Evolutionary conservation across 2,888 invertebrate species (phyloP).

Genomic region (Pecten maximus): DNA sequence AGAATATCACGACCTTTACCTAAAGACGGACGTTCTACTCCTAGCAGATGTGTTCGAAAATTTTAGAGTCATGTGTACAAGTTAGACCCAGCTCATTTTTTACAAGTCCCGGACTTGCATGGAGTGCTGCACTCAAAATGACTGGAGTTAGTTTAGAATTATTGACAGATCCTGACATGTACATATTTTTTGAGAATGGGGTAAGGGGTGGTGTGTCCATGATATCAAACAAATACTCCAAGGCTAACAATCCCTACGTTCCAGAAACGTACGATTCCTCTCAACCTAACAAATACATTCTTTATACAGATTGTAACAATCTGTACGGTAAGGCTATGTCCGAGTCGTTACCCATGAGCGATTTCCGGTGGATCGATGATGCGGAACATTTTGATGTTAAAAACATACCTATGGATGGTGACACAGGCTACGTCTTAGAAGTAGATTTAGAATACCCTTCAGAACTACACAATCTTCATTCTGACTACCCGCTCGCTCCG

Average conservation of each 20-base stretch:
- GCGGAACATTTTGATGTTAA: slow-evolving; percentile 21
- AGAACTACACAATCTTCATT: slow-evolving; percentile 79
- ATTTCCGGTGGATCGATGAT: slow-evolving; percentile 60
- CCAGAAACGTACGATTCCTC: slow-evolving; percentile 51
- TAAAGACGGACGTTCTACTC: slow-evolving; percentile 63
- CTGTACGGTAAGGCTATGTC: too few species aligned
- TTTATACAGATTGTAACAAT: slow-evolving; percentile 49
- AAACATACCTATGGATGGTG: background rate
- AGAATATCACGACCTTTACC: slow-evolving; percentile 48
- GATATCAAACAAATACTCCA: slow-evolving; percentile 66
- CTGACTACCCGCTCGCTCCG: slow-evolving; percentile 76
- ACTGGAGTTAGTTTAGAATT: slow-evolving; percentile 68
- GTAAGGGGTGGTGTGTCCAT: slow-evolving; percentile 60
- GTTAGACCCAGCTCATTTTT: slow-evolving; percentile 71
- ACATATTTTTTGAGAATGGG: slow-evolving; percentile 61
- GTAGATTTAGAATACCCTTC: too few species aligned
- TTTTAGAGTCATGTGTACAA: slow-evolving; percentile 68
- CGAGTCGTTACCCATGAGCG: slow-evolving; percentile 68
- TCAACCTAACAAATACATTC: slow-evolving; percentile 53
- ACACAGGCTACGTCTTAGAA: slow-evolving; percentile 81
- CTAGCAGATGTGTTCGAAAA: slow-evolving; percentile 77
- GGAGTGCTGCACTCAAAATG: slow-evolving; percentile 73
- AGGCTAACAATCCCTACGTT: slow-evolving; percentile 47
- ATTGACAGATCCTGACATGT: slow-evolving; percentile 68
- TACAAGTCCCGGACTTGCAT: slow-evolving; percentile 73